Percentiles rank a stretch among this genome's conserved stretches.
These are phyloP conservation scores for Cathartes aura DNA, from an alignment of 2,113 vertebrate species.

Conservation along the genomic window DNA sequence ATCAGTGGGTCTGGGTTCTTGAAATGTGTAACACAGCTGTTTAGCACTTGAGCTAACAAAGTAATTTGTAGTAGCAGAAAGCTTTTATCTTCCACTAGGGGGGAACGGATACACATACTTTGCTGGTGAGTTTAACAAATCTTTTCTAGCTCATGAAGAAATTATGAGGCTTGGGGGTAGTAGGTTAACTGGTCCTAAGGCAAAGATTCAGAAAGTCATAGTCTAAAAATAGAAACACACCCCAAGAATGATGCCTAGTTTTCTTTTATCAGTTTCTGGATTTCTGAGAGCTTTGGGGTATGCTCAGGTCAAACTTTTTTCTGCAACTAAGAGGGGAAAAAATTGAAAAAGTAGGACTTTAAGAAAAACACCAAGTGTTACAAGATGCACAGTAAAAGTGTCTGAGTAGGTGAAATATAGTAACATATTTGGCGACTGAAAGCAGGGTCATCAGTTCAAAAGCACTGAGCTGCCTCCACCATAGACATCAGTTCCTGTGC, in stretches of 20 bases:
- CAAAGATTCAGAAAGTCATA: neutral
- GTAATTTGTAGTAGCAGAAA: neutral
- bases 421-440: neutral
- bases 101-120: slow-evolving; percentile 48
- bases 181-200: neutral
- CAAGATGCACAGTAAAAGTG: neutral
- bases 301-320: neutral
- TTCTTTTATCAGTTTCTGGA: neutral
- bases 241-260: neutral
- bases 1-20: neutral
- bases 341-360: neutral
- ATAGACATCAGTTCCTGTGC: neutral
- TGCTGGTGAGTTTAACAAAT: neutral
- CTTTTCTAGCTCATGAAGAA: neutral
- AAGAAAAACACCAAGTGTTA: neutral
- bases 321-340: neutral
- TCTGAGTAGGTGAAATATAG: neutral
- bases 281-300: neutral
- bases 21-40: neutral
- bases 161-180: neutral
- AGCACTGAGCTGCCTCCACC: neutral
- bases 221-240: neutral
- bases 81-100: slow-evolving; percentile 51
- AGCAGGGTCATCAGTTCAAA: neutral
- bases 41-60: neutral